Evolutionary conservation across 23 tunicate genomes (phyloP).

Genomic region (Oikopleura dioica): DNA sequence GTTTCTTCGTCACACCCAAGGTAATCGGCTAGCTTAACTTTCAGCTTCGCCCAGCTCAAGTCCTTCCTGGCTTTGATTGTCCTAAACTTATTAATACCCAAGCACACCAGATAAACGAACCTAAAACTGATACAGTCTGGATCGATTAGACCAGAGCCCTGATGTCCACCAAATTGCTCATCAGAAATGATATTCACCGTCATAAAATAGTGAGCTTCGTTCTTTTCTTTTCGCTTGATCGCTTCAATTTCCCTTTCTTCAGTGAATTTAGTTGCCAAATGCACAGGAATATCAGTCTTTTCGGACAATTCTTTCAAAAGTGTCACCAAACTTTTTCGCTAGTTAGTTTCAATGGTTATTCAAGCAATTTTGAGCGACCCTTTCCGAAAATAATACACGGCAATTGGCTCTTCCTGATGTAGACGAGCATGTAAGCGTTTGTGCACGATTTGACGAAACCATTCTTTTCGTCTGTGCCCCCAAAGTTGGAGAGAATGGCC

Average conservation of each 20-base stretch:
- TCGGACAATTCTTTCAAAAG: too few relatives aligned
- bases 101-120: too few relatives aligned
- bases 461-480: conserved; percentile 66
- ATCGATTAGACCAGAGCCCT: conserved; percentile 64
- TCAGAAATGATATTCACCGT: conserved; percentile 63
- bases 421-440: conserved; percentile 97
- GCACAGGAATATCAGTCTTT: conserved; percentile 60
- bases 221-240: conserved; percentile 69
- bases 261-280: conserved; percentile 25
- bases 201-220: conserved; percentile 65
- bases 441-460: conserved; percentile 58
- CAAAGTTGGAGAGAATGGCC: conserved; percentile 73
- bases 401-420: conserved; percentile 55
- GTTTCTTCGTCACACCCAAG: too few relatives aligned
- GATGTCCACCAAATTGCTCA: conserved; percentile 91
- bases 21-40: too few relatives aligned
- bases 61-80: too few relatives aligned
- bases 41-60: too few relatives aligned
- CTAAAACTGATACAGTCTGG: conserved; percentile 35
- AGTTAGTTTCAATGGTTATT: too few relatives aligned
- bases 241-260: conserved; percentile 66
- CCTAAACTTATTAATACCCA: too few relatives aligned
- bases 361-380: too few relatives aligned
- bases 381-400: too few relatives aligned
- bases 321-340: conserved; percentile 63